Evolutionary conservation across 2,113 vertebrate genomes (phyloP).

Genomic region (mouse (Mus musculus)): DNA sequence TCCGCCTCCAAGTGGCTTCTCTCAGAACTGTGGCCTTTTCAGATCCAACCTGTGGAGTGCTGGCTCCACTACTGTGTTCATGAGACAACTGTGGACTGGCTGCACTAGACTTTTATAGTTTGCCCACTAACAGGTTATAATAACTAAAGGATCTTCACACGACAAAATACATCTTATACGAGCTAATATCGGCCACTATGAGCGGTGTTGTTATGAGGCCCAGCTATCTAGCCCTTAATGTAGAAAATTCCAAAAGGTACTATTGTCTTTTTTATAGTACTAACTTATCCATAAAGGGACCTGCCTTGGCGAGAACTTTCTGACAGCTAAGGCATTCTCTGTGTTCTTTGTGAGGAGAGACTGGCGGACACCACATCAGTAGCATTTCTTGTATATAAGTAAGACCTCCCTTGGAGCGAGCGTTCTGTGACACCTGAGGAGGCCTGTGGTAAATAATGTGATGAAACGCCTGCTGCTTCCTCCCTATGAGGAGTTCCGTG

Average conservation of each 20-base stretch:
- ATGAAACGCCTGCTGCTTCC: not conserved
- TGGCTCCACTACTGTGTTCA: not conserved
- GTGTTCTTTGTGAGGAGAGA: not conserved
- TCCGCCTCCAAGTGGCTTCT: not conserved
- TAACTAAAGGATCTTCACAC: not conserved
- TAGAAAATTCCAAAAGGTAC: not conserved
- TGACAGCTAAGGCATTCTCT: not conserved
- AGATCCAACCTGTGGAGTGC: not conserved
- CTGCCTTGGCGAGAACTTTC: not conserved
- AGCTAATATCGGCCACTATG: not conserved
- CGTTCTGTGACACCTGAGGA: fast-evolving
- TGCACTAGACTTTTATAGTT: not conserved
- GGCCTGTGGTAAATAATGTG: too few relatives aligned
- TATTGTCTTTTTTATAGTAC: not conserved
- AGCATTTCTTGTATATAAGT: not conserved
- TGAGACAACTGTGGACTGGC: not conserved
- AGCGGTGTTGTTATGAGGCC: not conserved
- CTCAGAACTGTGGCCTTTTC: not conserved
- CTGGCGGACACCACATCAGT: too few relatives aligned
- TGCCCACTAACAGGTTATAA: not conserved
- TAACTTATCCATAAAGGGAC: not conserved
- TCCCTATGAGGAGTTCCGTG: not conserved
- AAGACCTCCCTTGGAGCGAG: too few relatives aligned
- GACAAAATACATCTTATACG: not conserved
- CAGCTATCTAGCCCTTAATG: not conserved